Base-by-base conservation (phyloP, 2,113 vertebrate species). In the Anser brachyrhynchus region DNA sequence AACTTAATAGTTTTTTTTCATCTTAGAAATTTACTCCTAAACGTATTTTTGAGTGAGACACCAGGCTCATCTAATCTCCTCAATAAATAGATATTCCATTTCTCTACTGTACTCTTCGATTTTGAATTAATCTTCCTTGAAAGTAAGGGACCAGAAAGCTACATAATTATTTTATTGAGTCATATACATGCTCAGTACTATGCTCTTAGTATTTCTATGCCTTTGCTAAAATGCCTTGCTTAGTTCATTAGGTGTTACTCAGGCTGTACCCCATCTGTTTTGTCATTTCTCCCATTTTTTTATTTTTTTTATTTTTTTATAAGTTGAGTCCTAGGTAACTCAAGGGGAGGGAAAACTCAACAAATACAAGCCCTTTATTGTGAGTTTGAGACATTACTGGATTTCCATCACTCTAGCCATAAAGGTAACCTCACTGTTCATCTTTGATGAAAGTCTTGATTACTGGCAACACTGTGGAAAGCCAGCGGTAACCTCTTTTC, bases 1-100 rank as follows among this genome's bases (percentile, higher is more conserved):
- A 73, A 51, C 39, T 49, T 75, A 72, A 73, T 57, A 33, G 10
- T 9, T 90, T 66, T 13, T 62, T 28, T 81, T 28, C 71, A 80
- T 44, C 33, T 92, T 83, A 65, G 23, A 41, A 83, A 41, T 66
- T 96, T 92, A 77, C 12, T 79, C 29, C 29, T 31, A 88, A 76
- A 54, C 8, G 3, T 21, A 93, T 61, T 31, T 88, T 10, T 18
- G 19, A 93, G 35, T n/a, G 35, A 87, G 77, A 79, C 37, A 3
- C 9, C 66, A 81, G 35, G 29, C 25, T 85, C 6, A 85, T 79
- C 35, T 62, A 87, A 84, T 58, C 33, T 58, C 43, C 35, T 83
- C 2, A 49, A 65, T 64, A 81, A 21, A 2, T 7, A 75, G 51
- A 43, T 17, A 28, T 13, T 61, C 33, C 35, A 57, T 29, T 43